Evolutionary conservation across 1,140 invertebrate species (phyloP).

Genomic region (Thalassaphorura encarpata): DNA sequence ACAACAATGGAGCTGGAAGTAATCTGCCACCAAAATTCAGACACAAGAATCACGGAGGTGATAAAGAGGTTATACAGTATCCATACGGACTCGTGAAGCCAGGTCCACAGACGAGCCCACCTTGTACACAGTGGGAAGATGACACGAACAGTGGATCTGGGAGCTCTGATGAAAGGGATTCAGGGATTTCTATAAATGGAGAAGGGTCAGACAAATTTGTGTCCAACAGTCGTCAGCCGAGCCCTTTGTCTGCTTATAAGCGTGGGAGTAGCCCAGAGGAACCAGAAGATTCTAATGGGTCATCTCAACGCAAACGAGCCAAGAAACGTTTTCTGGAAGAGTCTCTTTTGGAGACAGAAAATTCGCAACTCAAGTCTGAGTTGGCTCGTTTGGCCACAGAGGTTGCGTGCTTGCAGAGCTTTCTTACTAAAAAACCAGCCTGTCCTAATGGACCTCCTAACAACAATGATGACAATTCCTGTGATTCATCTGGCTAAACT

Average conservation of each 20-base stretch:
- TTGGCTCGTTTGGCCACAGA: conserved; percentile 79
- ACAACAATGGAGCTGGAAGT: conserved; percentile 8
- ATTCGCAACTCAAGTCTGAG: conserved; percentile 65
- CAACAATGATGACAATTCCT: conserved; percentile 27
- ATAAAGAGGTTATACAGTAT: conserved; percentile 65
- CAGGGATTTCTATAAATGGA: conserved; percentile 60
- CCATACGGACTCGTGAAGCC: conserved; percentile 55
- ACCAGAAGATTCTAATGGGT: background rate
- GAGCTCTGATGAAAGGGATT: conserved; percentile 76
- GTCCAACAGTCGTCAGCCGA: conserved; percentile 20
- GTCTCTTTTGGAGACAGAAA: conserved; percentile 48
- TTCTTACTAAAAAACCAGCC: conserved; percentile 25
- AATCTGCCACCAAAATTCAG: conserved; percentile 76
- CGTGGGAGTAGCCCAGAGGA: background rate
- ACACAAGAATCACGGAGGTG: conserved; percentile 77
- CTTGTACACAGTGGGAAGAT: conserved; percentile 52
- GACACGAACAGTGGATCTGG: conserved; percentile 45
- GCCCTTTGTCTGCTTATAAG: conserved; percentile 26
- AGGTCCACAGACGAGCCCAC: conserved; percentile 58
- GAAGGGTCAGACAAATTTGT: conserved; percentile 25
- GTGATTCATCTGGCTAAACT: conserved; percentile 30
- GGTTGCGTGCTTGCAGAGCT: conserved; percentile 32
- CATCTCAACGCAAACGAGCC: conserved; percentile 34
- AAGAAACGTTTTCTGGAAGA: conserved; percentile 42
- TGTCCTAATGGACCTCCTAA: conserved; percentile 1